Evolutionary conservation across 2,888 invertebrate genomes (phyloP).

Genomic region (Tenthredo notha): DNA sequence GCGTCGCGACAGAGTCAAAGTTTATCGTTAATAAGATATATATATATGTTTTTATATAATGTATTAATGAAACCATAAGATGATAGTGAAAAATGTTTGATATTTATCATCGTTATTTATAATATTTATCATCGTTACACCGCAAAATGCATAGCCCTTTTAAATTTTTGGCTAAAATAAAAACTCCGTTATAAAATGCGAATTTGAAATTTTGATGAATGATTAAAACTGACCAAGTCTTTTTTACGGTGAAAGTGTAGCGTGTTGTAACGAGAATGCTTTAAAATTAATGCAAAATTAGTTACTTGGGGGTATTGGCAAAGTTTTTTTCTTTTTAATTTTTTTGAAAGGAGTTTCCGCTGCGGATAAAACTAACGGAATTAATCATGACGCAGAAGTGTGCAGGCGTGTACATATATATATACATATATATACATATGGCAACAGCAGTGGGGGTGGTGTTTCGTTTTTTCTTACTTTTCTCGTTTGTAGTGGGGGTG

Average conservation of each 20-base stretch:
- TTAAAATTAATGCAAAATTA: background rate
- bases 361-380: background rate
- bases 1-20: conserved; percentile 36
- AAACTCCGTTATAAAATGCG: background rate
- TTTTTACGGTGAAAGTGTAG: background rate
- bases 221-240: background rate
- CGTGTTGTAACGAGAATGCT: background rate
- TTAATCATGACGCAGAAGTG: background rate
- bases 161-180: no score
- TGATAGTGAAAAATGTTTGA: background rate
- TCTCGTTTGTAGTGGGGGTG: background rate
- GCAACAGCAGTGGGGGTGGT: background rate
- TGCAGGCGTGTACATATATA: background rate
- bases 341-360: background rate
- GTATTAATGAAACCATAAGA: background rate
- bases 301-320: background rate
- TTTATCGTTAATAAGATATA: background rate
- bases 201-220: background rate
- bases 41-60: background rate
- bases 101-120: no score
- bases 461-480: background rate
- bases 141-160: background rate
- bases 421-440: background rate
- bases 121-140: no score
- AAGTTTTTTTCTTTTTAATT: no score